A percentile compares a stretch with the other conserved stretches of the same genome.
Evolutionary conservation across 2,888 invertebrate species (phyloP).

Genomic region (Galeruca laticollis): DNA sequence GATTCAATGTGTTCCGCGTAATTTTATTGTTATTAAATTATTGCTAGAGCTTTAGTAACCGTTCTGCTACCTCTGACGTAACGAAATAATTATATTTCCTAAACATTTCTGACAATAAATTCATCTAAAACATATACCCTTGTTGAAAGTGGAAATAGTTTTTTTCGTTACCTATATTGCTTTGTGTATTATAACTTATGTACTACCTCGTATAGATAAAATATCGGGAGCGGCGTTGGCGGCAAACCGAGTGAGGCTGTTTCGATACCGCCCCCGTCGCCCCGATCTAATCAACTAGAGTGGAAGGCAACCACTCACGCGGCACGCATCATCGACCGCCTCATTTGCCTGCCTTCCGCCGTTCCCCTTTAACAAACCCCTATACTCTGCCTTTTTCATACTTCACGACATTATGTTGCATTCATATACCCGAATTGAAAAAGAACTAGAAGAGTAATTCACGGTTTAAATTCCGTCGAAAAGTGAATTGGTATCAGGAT

Average conservation of each 20-base stretch:
- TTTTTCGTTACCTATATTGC: background rate
- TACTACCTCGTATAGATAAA: slow-evolving; percentile 13
- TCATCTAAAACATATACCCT: background rate
- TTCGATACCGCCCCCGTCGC: slow-evolving; percentile 47
- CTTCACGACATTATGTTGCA: slow-evolving; percentile 24
- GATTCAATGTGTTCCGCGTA: too few relatives aligned
- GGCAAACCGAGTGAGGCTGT: slow-evolving; percentile 45
- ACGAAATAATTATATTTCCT: too few relatives aligned
- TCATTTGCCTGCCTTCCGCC: slow-evolving; percentile 54
- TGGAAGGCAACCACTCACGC: slow-evolving; percentile 52
- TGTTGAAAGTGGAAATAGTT: background rate
- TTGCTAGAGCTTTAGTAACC: too few relatives aligned
- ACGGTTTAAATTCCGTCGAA: background rate
- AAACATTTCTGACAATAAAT: background rate
- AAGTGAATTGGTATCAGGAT: background rate
- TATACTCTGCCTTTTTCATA: slow-evolving; percentile 26
- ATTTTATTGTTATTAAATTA: too few relatives aligned
- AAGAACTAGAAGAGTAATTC: slow-evolving; percentile 1
- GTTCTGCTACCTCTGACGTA: too few relatives aligned
- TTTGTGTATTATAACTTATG: background rate
- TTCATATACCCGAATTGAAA: slow-evolving; percentile 11
- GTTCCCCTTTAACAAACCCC: slow-evolving; percentile 12
- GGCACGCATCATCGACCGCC: slow-evolving; percentile 58
- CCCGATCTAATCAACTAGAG: slow-evolving; percentile 57
- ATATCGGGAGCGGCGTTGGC: slow-evolving; percentile 44